Evolutionary conservation across 2,113 vertebrate species (phyloP).

Genomic region (Aegithalos caudatus): DNA sequence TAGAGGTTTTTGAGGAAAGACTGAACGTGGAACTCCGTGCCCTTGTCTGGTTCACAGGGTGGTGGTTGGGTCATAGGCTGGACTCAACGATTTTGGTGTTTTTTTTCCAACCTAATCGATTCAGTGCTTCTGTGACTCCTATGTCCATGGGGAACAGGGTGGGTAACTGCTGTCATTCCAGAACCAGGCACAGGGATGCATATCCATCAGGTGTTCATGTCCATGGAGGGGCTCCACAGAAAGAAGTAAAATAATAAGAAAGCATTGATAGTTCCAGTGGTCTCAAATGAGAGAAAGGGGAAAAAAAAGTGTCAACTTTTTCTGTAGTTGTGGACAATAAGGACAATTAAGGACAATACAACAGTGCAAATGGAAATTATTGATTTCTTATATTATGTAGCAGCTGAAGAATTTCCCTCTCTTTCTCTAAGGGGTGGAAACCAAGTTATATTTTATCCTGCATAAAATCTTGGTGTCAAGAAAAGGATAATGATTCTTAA

Average conservation of each 20-base stretch:
- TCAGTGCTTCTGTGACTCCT: background rate
- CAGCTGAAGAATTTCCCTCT: background rate
- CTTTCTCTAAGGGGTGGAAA: background rate
- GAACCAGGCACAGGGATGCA: background rate
- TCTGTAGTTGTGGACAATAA: background rate
- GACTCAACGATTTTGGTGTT: background rate
- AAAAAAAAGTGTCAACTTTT: background rate
- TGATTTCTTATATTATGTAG: background rate
- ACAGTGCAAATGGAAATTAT: background rate
- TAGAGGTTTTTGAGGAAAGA: background rate
- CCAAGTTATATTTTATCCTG: background rate
- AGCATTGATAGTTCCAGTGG: background rate
- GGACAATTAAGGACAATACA: background rate
- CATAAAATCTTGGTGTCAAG: background rate
- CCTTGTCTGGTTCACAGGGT: background rate
- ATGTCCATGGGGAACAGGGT: fast-evolving
- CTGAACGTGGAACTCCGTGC: background rate
- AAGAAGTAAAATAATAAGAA: background rate
- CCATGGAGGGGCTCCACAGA: background rate
- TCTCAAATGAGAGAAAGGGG: background rate
- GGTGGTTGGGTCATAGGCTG: background rate
- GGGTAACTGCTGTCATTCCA: background rate
- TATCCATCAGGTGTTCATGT: fast-evolving
- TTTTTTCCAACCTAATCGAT: background rate
- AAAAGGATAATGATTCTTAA: background rate